Percentiles rank a stretch among this genome's conserved stretches.
Evolutionary conservation across 2,888 invertebrate species (phyloP).

Genomic region (Coenonympha glycerion): DNA sequence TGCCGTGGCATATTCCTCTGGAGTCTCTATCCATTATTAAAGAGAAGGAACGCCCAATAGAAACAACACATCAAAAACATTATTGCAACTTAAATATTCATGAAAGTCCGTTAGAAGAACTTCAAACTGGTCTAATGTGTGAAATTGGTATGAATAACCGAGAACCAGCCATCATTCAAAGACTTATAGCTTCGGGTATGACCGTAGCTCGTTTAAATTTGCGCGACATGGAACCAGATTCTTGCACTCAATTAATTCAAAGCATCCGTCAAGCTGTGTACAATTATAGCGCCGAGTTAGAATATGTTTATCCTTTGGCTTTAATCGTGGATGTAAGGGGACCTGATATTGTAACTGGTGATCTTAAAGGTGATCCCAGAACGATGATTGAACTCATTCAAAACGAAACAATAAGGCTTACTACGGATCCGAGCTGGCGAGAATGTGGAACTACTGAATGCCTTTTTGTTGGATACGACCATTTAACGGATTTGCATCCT

Average conservation of each 20-base stretch:
- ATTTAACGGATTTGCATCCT: constrained; percentile 65
- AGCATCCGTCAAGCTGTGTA: constrained; percentile 66
- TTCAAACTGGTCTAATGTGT: constrained; percentile 67
- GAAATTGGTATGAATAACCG: constrained; percentile 57
- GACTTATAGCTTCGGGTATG: constrained; percentile 66
- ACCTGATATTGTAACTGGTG: constrained; percentile 63
- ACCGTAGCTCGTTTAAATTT: constrained; percentile 65
- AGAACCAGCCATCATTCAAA: constrained; percentile 58
- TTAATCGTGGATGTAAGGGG: constrained; percentile 59
- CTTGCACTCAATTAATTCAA: constrained; percentile 61
- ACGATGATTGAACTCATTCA: constrained; percentile 51
- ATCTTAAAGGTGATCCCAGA: constrained; percentile 55
- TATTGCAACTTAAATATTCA: constrained; percentile 54
- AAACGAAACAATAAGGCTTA: constrained; percentile 60
- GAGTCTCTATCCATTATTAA: constrained; percentile 45
- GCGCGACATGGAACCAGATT: constrained; percentile 59
- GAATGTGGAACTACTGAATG: constrained; percentile 73
- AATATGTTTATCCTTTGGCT: constrained; percentile 69
- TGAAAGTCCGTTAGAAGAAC: constrained; percentile 57
- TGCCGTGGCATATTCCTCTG: constrained; percentile 67
- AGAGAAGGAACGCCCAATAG: constrained; percentile 33
- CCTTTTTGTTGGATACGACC: constrained; percentile 73
- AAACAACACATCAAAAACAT: constrained; percentile 53
- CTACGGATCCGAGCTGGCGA: constrained; percentile 70
- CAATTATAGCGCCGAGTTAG: constrained; percentile 64